These are phyloP conservation scores for Ctenoplectra terminalis DNA, from an alignment of 1,140 invertebrate species.

Conservation along the genomic window DNA sequence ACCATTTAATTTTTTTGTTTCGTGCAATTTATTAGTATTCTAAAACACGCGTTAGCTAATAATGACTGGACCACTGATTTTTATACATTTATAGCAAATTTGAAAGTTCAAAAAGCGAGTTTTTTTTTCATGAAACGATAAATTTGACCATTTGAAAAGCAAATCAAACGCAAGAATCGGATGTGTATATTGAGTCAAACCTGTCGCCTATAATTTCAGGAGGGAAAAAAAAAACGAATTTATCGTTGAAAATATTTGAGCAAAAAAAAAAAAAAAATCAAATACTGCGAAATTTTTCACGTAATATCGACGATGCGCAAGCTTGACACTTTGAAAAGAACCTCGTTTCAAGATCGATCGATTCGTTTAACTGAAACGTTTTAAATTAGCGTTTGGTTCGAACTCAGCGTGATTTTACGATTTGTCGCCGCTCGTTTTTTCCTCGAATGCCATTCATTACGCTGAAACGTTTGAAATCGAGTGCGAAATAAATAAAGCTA, in stretches of 20 bases:
- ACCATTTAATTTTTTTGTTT: too few relatives aligned
- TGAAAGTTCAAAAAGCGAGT: too few relatives aligned
- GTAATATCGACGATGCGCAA: not conserved
- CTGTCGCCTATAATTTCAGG: too few relatives aligned
- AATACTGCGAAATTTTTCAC: not conserved
- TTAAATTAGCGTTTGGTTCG: not conserved
- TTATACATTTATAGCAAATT: too few relatives aligned
- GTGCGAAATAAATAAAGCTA: not conserved
- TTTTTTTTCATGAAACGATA: too few relatives aligned
- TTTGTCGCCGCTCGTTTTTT: not conserved
- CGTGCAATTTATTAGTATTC: too few relatives aligned
- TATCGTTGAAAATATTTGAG: not conserved
- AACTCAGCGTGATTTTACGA: not conserved
- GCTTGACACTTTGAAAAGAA: not conserved
- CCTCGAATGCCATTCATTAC: not conserved
- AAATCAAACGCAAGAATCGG: not conserved
- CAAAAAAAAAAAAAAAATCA: not conserved
- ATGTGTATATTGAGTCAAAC: too few relatives aligned
- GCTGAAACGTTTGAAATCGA: not conserved
- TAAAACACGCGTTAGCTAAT: too few relatives aligned
- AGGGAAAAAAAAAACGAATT: not conserved
- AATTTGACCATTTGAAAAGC: not conserved
- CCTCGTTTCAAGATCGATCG: constrained; percentile 4
- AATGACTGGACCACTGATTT: too few relatives aligned
- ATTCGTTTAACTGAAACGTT: constrained; percentile 11